Conservation (phyloP, 2,888 invertebrate genomes). For the Timema podura region DNA sequence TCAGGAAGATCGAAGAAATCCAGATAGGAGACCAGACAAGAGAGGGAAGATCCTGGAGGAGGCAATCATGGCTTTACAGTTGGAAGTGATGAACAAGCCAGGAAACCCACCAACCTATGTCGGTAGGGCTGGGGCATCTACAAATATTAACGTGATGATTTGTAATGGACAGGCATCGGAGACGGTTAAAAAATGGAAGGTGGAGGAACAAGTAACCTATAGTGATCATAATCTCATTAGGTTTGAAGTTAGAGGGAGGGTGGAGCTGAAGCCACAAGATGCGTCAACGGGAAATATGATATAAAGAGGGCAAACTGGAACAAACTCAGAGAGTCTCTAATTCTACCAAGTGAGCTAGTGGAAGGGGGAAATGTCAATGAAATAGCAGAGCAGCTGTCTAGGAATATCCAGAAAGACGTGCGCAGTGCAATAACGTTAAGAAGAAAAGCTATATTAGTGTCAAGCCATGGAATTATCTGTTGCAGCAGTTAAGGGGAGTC, state of each 20-base stretch:
- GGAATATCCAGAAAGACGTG: neutral
- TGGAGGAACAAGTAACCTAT: neutral
- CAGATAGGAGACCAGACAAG: neutral
- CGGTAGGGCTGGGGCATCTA: neutral
- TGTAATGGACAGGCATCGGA: neutral
- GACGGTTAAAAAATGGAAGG: neutral
- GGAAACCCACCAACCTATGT: neutral
- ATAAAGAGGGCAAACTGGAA: neutral
- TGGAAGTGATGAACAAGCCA: neutral
- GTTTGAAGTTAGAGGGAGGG: neutral
- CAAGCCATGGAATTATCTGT: neutral
- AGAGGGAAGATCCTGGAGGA: neutral
- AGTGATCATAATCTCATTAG: constrained; percentile 10
- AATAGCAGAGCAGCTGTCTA: neutral
- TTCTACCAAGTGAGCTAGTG: neutral
- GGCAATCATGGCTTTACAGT: neutral
- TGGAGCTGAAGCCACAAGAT: no score
- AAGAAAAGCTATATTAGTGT: no score
- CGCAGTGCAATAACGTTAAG: neutral
- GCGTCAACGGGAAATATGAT: neutral
- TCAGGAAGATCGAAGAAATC: no score
- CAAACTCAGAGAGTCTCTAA: neutral
- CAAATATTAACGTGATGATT: constrained; percentile 7
- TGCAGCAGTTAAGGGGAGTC: neutral
- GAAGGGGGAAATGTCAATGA: neutral